Conservation (phyloP, 2,797 vertebrate species). For the Clarias laeviceps region DNA sequence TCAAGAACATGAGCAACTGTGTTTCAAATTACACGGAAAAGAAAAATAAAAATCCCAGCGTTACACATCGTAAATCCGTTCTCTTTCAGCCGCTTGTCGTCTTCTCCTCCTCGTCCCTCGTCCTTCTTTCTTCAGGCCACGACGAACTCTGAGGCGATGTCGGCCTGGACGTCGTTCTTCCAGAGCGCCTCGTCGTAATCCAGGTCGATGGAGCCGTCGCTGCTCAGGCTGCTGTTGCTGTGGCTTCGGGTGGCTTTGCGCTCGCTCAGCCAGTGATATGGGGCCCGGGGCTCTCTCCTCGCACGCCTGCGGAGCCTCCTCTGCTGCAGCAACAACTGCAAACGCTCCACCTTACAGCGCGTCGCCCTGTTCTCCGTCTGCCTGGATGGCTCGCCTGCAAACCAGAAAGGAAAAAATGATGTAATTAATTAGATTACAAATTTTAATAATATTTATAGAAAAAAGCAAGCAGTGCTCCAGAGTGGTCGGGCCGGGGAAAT, state of each 20-base stretch:
- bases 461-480: too few relatives aligned
- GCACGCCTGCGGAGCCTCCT: slow-evolving; percentile 81
- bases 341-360: slow-evolving; percentile 87
- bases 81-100: not conserved
- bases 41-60: not conserved
- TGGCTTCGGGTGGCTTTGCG: slow-evolving; percentile 76
- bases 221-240: slow-evolving; percentile 73
- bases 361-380: slow-evolving; percentile 86
- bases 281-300: slow-evolving; percentile 74
- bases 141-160: slow-evolving; percentile 80
- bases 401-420: not conserved
- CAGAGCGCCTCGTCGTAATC: slow-evolving; percentile 82
- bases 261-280: slow-evolving; percentile 75
- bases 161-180: slow-evolving; percentile 79
- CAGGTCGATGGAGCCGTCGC: slow-evolving; percentile 73
- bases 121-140: slow-evolving; percentile 68
- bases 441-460: too few relatives aligned
- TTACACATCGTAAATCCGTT: not conserved
- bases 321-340: slow-evolving; percentile 89
- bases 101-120: not conserved
- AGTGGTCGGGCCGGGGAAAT: too few relatives aligned
- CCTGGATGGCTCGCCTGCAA: slow-evolving; percentile 76
- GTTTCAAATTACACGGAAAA: not conserved
- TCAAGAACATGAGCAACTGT: not conserved
- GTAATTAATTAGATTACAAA: too few relatives aligned